Evolutionary conservation across 2,113 vertebrate species (phyloP).

Genomic region (Campylorhamphus procurvoides): DNA sequence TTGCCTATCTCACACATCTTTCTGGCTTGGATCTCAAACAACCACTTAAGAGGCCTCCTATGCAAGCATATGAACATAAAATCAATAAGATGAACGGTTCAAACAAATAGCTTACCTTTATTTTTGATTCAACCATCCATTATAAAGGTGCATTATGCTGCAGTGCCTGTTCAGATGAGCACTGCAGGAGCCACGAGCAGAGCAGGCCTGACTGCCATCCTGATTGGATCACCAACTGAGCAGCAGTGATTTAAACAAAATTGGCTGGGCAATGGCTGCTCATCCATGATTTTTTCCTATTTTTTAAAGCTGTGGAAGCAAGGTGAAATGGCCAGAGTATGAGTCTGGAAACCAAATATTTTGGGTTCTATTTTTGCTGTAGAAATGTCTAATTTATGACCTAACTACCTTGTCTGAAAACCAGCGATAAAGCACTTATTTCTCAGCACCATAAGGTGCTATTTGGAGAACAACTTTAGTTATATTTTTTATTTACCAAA

Average conservation of each 20-base stretch:
- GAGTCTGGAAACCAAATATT: neutral
- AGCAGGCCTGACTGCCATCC: constrained; percentile 34
- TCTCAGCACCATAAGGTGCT: neutral
- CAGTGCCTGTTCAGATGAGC: constrained; percentile 29
- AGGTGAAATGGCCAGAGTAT: neutral
- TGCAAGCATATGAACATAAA: constrained; percentile 32
- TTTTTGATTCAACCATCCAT: constrained; percentile 65
- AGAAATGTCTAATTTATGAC: accelerated
- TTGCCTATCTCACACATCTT: neutral
- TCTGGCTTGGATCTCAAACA: neutral
- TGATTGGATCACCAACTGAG: constrained; percentile 60
- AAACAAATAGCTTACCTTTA: constrained; percentile 67
- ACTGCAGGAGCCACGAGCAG: constrained; percentile 26
- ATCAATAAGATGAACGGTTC: constrained; percentile 39
- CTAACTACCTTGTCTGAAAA: neutral
- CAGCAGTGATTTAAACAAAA: constrained; percentile 64
- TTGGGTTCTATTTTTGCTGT: neutral
- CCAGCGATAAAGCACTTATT: neutral
- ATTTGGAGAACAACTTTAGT: neutral
- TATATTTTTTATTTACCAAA: neutral
- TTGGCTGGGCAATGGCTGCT: constrained; percentile 24
- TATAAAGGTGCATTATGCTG: constrained; percentile 47
- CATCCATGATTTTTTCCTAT: neutral
- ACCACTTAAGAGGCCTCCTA: neutral
- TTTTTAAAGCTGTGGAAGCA: neutral